Conservation (phyloP, 2,113 vertebrate species). For the Azemiops feae region DNA sequence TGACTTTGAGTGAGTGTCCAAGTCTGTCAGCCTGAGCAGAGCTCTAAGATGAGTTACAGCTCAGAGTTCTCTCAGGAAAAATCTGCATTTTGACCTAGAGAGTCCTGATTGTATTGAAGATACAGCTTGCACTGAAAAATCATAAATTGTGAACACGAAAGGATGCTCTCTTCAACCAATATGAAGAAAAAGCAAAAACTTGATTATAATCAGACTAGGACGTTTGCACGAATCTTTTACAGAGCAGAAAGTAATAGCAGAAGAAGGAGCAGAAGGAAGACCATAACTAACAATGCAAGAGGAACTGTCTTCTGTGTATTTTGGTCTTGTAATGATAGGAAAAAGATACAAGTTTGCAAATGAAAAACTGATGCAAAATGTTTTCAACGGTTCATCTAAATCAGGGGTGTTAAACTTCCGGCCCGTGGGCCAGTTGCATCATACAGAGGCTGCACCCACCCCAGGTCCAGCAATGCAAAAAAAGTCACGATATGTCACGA, state of each 20-base stretch:
- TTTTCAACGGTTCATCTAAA: neutral
- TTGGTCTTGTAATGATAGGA: neutral
- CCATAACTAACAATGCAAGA: neutral
- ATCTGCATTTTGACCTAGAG: neutral
- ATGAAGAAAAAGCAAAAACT: neutral
- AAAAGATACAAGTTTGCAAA: neutral
- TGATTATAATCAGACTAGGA: neutral
- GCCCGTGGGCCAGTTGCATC: too few species aligned
- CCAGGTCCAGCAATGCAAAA: too few species aligned
- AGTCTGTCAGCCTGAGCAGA: neutral
- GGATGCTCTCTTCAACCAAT: neutral
- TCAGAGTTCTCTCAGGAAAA: neutral
- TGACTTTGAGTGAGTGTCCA: neutral
- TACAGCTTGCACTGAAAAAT: neutral
- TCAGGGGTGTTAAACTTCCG: too few species aligned
- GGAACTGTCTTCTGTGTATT: neutral
- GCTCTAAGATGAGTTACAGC: neutral
- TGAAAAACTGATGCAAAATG: neutral
- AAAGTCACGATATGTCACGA: too few species aligned
- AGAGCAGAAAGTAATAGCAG: neutral
- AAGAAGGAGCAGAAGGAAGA: neutral
- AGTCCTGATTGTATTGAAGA: neutral
- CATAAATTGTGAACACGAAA: too few species aligned
- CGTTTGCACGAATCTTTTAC: neutral
- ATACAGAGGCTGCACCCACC: too few species aligned